These are phyloP conservation scores for Euwallacea similis DNA, from an alignment of 1,140 invertebrate genomes.

Conservation along the genomic window DNA sequence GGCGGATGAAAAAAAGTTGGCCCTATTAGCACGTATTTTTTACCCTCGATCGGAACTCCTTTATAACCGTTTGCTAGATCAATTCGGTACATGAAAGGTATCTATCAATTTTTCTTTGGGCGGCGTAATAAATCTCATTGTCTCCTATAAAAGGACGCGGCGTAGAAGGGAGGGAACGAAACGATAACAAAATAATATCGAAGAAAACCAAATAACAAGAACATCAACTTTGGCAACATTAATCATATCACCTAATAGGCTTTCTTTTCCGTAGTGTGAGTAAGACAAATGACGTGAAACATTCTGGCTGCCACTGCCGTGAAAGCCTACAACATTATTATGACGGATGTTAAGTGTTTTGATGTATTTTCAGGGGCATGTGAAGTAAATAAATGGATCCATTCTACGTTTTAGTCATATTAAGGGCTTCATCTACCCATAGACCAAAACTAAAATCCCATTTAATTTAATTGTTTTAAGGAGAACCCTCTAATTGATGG, in stretches of 20 bases:
- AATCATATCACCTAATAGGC: constrained; percentile 32
- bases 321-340: constrained; percentile 31
- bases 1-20: too few species aligned
- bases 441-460: too few species aligned
- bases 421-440: too few species aligned
- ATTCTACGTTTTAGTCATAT: not conserved
- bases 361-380: constrained; percentile 5
- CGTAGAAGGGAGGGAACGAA: constrained; percentile 1
- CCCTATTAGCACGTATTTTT: too few species aligned
- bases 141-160: not conserved
- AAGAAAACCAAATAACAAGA: constrained; percentile 19
- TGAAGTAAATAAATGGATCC: not conserved
- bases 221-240: constrained; percentile 25
- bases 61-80: too few species aligned
- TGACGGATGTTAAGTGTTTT: constrained; percentile 27
- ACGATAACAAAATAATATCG: constrained; percentile 17
- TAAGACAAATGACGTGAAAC: constrained; percentile 29
- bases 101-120: too few species aligned
- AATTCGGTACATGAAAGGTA: too few species aligned
- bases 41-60: too few species aligned
- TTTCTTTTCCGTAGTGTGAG: constrained; percentile 17
- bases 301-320: constrained; percentile 13
- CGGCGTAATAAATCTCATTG: constrained; percentile 3
- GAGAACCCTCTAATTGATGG: too few species aligned
- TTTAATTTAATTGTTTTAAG: too few species aligned